Base-by-base conservation (phyloP, 2,888 invertebrate genomes). In the Endotricha flammealis region DNA sequence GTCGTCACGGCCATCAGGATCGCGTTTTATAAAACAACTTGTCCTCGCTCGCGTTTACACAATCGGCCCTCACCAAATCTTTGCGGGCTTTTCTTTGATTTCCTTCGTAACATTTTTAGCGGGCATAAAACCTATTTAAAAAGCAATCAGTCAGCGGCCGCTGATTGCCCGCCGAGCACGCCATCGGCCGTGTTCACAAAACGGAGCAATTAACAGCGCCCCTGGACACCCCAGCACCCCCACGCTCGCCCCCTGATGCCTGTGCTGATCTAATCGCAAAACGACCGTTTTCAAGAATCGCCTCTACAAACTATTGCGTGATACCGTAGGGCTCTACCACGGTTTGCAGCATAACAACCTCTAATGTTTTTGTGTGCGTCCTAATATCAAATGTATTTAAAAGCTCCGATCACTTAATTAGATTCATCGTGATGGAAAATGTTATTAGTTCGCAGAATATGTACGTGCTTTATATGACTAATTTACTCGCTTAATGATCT, bases 261-360 rank as follows among this genome's bases (percentile, higher is more conserved):
- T 57, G 61, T 49, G 63, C 73, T 65, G 86, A 86, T 85, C 74
- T 81, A 77, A 86, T 86, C 86, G 81, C 71, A 86, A 86, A 86
- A 85, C 82, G 86, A 76, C 80, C 85, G 85, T 86, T 85, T 86
- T 86, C 85, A 81, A 77, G 82, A 86, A 85, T 85, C 82, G 83
- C 82, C 77, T 74, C 67, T 67, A 80, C 80, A 77, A 75, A 78
- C 72, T 69, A 78, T 83, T 75, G 85, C 85, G 82, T 83, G 85
- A 64, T 68, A 36, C 27, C 20, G 20, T 29, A 20, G 8, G 20
- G 16, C 16, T 16, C 16, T 16, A 16, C 16, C 6, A 16, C 6
- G 16, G 16, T 20, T 20, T 20, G 20, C 20, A 20, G 20, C 20
- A 20, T 8, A 20, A 6, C 20, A 20, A n/a, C n/a, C n/a, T n/a